Base-by-base conservation (phyloP, 2,888 invertebrate genomes). In the Drosophila emarginata region DNA sequence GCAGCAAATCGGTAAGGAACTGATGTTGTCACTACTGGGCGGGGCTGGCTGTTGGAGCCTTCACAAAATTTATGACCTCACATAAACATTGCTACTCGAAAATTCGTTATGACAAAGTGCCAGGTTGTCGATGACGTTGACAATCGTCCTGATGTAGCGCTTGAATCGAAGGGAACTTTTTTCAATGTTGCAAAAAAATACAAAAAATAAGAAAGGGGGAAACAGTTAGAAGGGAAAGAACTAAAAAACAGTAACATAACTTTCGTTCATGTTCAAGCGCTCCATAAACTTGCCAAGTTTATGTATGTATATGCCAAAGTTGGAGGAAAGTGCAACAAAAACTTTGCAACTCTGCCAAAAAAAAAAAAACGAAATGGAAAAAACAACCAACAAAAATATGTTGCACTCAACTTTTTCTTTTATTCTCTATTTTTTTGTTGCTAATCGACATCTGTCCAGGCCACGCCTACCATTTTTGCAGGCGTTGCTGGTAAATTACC, bases 31-130 rank as follows among this genome's bases (percentile, higher is more conserved):
- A 63, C 61, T 56, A 66, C 67, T 79, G 74, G 74, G 67, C 61
- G 61, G 23, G 72, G 79, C 32, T 32, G 14, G 5, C 9, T 45
- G 40, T n/a, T 14, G 14, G 7, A 40, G 15, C 7, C 5, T 45
- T 15, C 40, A 3, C 15, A 45, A 45, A 45, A 87, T 88, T 85
- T 87, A 88, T 87, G 80, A 74, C 66, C 81, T 81, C 45, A 21
- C 89, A 81, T 86, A 88, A 88, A 89, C 75, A 80, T 81, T 80
- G 76, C 75, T 74, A 78, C 37, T 21, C 72, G 74, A 80, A 80
- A 79, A 67, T 76, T 73, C 73, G 74, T 78, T 75, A 80, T 79
- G 77, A 81, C 74, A 77, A 77, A 80, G 54, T 74, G 58, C 32
- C 67, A 64, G 64, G 69, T 70, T 61, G 40, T 63, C 61, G 72